Base-by-base conservation (phyloP, 2,113 vertebrate genomes). In the Stigmatopora nigra region DNA sequence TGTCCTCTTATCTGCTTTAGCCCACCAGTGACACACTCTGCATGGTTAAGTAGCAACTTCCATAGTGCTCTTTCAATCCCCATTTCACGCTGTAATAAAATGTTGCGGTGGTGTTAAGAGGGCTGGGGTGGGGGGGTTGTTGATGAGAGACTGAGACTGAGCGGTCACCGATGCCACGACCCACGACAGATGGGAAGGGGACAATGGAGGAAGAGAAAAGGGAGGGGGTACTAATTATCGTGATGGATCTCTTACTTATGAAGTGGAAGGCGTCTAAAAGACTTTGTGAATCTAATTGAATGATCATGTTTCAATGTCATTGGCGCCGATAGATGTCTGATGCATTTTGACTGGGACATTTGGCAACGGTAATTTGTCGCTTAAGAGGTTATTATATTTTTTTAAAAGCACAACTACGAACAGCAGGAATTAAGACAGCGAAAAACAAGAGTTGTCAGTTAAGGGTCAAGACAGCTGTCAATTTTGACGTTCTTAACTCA, bases 21-120 rank as follows among this genome's bases (percentile, higher is more conserved):
- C 78, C 85, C 78, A 74, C 72, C 55, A 81, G 84, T 64, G 88
- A 91, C 90, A 91, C 81, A 89, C 87, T 86, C 88, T 78, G 86
- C 83, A 92, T 91, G 86, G 89, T 80, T 90, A 89, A 91, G 87
- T 78, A 89, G 90, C 75, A 73, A 76, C 85, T 82, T 87, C 90
- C 90, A 77, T 75, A 60, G 88, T 73, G 69, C 77, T 90, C 89
- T 92, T 94, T 93, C 92, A 91, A 76, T 89, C 85, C 84, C 76
- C 78, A 92, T 94, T 94, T 94, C 92, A 95, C 89, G 89, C 88
- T 79, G 70, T 88, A 91, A 91, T 91, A 92, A 91, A 91, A 91
- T 82, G 85, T 92, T 88, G 89, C 84, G 84, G 89, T 90, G 85
- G 88, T 87, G 91, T 88, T 75, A 88, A 79, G 81, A 93, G 92